phyloP scores from a whole-genome alignment of 2,888 invertebrate species.

The Scaptomyza polygonia region DNA sequence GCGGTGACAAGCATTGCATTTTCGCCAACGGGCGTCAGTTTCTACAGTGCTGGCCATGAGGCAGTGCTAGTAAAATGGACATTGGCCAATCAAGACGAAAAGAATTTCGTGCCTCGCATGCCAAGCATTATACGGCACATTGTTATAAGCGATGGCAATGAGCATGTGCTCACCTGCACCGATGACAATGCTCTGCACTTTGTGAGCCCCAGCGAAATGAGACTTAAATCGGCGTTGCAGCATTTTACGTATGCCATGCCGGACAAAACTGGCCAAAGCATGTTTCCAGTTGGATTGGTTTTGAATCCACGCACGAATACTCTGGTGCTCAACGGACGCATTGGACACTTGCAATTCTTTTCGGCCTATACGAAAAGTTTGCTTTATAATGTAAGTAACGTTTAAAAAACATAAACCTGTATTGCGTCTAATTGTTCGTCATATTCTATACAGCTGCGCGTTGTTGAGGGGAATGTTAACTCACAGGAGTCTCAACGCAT shows the following conservation, averaged over 20 bases:
- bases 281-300: constrained; percentile 83
- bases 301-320: constrained; percentile 88
- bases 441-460: constrained; percentile 86
- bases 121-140: constrained; percentile 88
- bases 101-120: constrained; percentile 89
- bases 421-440: background rate
- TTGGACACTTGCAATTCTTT: constrained; percentile 91
- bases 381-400: constrained; percentile 90
- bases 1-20: constrained; percentile 88
- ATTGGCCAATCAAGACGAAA: constrained; percentile 84
- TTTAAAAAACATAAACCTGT: no score
- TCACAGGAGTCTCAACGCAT: constrained; percentile 87
- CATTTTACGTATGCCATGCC: constrained; percentile 87
- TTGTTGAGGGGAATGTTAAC: constrained; percentile 89
- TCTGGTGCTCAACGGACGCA: constrained; percentile 89
- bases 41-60: constrained; percentile 92
- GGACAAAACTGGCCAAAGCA: constrained; percentile 84
- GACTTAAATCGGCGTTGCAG: constrained; percentile 87
- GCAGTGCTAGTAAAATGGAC: constrained; percentile 92
- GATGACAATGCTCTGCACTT: constrained; percentile 89
- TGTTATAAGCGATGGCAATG: constrained; percentile 87
- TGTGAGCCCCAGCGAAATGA: constrained; percentile 85
- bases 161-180: constrained; percentile 88
- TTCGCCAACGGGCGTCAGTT: constrained; percentile 87
- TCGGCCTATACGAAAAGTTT: constrained; percentile 87